These are phyloP conservation scores for Hypercompe scribonia DNA, from an alignment of 2,888 invertebrate species.

Conservation along the genomic window DNA sequence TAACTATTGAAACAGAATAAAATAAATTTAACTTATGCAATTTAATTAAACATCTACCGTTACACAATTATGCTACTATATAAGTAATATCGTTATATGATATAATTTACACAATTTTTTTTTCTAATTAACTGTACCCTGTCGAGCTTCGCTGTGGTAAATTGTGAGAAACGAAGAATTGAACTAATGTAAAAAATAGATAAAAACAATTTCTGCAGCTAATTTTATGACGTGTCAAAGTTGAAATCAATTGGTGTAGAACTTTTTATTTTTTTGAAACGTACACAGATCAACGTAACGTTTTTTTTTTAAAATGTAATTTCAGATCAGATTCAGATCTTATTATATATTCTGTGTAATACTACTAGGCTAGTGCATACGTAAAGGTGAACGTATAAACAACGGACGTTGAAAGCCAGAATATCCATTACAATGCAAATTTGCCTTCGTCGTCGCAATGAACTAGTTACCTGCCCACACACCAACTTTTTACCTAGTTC, in stretches of 20 bases:
- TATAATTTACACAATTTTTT: neutral
- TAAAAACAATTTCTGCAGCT: too few species aligned
- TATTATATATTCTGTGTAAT: slow-evolving; percentile 9
- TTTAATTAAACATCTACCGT: neutral
- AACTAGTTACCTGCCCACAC: slow-evolving; percentile 73
- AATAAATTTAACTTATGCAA: neutral
- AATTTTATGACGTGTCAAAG: too few species aligned
- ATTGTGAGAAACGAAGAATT: too few species aligned
- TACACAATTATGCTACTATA: neutral
- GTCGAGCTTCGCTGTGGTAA: too few species aligned
- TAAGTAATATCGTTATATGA: neutral
- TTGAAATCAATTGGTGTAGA: too few species aligned
- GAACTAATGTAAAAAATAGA: too few species aligned
- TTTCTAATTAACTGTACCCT: too few species aligned
- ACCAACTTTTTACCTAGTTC: slow-evolving; percentile 76
- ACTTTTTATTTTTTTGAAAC: too few species aligned
- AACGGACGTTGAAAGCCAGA: slow-evolving; percentile 63
- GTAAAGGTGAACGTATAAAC: slow-evolving; percentile 67
- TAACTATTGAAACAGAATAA: neutral
- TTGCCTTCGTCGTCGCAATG: slow-evolving; percentile 70
- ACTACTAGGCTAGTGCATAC: slow-evolving; percentile 55
- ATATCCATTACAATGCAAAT: slow-evolving; percentile 85
- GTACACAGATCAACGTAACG: too few species aligned
- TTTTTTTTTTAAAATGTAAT: too few species aligned
- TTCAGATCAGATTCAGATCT: too few species aligned